Base-by-base conservation (phyloP, 2,797 vertebrate genomes). In the Paguma larvata region DNA sequence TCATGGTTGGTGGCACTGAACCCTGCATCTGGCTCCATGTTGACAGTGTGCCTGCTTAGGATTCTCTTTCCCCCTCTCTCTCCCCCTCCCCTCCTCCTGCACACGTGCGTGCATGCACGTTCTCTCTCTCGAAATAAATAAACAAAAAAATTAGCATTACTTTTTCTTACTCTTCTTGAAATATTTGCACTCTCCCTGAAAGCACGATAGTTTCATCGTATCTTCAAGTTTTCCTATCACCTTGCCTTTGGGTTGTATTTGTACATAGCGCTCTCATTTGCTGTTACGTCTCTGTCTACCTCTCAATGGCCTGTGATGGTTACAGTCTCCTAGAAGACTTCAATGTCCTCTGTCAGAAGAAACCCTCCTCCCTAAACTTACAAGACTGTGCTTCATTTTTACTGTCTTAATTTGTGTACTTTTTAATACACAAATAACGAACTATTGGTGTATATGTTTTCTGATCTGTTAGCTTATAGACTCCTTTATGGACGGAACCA, bases 211-310 rank as follows among this genome's bases (percentile, higher is more conserved):
- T 63, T 75, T 75, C 23, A 15, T n/a, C 46, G 4, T 5, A 25
- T 48, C 21, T 46, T 23, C 15, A 27, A 18, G 13, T 67, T 84
- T 78, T 32, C 21, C 32, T 34, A 51, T 32, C 34, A 30, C 9
- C 30, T 79, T 13, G 27, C 34, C 46, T 80, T 72, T 51, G 68
- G 27, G 59, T 13, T 94, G 10, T 75, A 56, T 92, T 79, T 65
- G 12, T 63, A 70, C 13, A n/a, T 19, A 25, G 19, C 46, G 25
- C 15, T 96, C 38, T 19, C 53, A 88, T 46, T 77, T 87, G 72
- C 46, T 93, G 27, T 89, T 89, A 91, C 87, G 82, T 77, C 89
- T 94, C 32, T 93, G 15, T 51, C 27, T 16, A 34, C 15, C 12
- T 88, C 72, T 77, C 7, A 93, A 48, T 21, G 53, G 8, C 8